phyloP scores from a whole-genome alignment of 2,888 invertebrate genomes.

The Sthenelais limicola region DNA sequence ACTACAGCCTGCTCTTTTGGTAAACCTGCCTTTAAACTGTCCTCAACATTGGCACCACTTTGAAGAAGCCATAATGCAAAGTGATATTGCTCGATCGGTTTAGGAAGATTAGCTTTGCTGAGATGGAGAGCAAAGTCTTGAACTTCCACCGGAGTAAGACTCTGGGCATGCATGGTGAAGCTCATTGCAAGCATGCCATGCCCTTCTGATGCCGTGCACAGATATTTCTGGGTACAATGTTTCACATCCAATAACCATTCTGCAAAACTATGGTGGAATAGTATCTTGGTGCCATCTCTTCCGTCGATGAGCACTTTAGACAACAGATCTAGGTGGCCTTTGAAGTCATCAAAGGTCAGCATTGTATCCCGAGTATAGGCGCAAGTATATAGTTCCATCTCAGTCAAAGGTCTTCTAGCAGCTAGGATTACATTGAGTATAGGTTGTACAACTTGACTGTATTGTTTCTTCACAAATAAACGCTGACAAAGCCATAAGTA shows the following conservation, averaged over 20 bases:
- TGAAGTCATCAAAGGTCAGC: constrained; percentile 74
- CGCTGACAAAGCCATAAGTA: constrained; percentile 96
- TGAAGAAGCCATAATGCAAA: constrained; percentile 83
- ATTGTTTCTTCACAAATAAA: constrained; percentile 88
- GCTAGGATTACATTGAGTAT: constrained; percentile 90
- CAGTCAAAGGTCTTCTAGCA: constrained; percentile 85
- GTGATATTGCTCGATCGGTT: constrained; percentile 74
- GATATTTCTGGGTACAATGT: constrained; percentile 94
- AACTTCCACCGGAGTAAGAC: constrained; percentile 70
- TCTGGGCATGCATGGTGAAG: constrained; percentile 77
- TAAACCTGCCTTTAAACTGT: constrained; percentile 62
- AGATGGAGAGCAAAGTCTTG: constrained; percentile 75
- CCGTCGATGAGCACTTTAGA: constrained; percentile 80
- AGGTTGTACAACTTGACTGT: constrained; percentile 81
- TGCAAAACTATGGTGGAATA: constrained; percentile 95
- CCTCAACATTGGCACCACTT: constrained; percentile 66
- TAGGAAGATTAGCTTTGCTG: constrained; percentile 66
- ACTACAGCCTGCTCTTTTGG: constrained; percentile 68
- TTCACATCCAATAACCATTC: constrained; percentile 98
- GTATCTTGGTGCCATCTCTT: constrained; percentile 77
- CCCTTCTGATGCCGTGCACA: constrained; percentile 84
- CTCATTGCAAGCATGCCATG: constrained; percentile 80
- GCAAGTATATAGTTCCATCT: constrained; percentile 83
- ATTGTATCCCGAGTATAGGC: constrained; percentile 85
- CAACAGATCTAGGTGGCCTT: constrained; percentile 59